Base-by-base conservation (phyloP, 2,888 invertebrate species). In the Yponomeuta plumbellus region DNA sequence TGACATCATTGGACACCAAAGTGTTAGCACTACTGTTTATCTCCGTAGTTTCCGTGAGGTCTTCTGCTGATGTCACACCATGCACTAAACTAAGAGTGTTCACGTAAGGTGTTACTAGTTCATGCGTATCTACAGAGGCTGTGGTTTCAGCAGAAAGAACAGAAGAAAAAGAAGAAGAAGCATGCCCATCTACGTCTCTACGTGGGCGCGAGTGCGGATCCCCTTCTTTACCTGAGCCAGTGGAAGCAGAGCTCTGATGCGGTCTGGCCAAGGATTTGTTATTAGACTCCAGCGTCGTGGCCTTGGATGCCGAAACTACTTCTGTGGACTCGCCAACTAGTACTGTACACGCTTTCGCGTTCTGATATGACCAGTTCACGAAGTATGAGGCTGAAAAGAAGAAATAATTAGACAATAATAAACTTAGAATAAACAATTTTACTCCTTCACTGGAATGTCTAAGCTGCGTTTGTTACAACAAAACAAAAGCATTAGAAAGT, bases 321-420 rank as follows among this genome's bases (percentile, higher is more conserved):
- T 95, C 95, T 70, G 94, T 89, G 77, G 94, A 95, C 82, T 96
- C 96, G 75, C 95, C 96, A 74, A 97, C 96, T 80, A 96, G 92
- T 75, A 97, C 96, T 80, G 95, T 94, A 92, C 97, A 97, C 69
- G 96, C 94, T 84, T 95, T 96, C 73, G 96, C 93, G 77, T 94
- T 95, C 86, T 95, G 95, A 92, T 96, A 95, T 85, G 96, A 95
- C 95, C 96, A 96, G 87, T 95, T 96, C 77, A 96, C 93, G 76
- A 96, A 93, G 88, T 96, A 96, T 76, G 96, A 95, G 72, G 95
- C 96, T 96, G 92, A 62, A 69, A 69, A 69, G 67, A 34, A 8
- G 5, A 8, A 34, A 8, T 34, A 1, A 34, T 8, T 34, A 34
- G 8, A 34, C 6, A 34, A 34, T 34, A 34, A 34, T 26, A 34